A percentile compares a stretch with the other conserved stretches of the same genome.
Evolutionary conservation across 2,797 vertebrate species (phyloP).

Genomic region (Toxotes lorentzi): DNA sequence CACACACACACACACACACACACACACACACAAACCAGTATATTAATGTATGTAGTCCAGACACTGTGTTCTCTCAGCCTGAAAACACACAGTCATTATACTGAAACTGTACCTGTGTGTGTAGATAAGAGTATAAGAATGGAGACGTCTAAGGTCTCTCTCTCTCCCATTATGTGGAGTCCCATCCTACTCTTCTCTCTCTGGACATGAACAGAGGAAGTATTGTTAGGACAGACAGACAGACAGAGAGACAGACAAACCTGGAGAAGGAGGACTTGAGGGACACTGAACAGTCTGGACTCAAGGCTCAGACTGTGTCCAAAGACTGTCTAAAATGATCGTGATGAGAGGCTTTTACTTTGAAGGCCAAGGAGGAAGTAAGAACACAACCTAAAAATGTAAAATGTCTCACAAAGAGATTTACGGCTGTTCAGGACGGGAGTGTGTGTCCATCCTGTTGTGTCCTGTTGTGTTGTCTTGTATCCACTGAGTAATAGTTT

Average conservation of each 20-base stretch:
- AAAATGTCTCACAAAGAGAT: too few relatives aligned
- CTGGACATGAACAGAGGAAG: conserved; percentile 82
- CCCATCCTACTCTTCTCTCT: conserved; percentile 63
- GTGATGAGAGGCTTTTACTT: neutral
- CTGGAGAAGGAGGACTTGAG: too few relatives aligned
- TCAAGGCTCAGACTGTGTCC: too few relatives aligned
- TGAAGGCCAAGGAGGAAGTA: neutral
- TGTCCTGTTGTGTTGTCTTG: neutral
- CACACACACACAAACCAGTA: conserved; percentile 14
- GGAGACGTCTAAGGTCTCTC: conserved; percentile 74
- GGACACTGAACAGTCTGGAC: too few relatives aligned
- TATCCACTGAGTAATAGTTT: neutral
- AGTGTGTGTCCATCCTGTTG: neutral
- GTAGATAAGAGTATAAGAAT: conserved; percentile 62
- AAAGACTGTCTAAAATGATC: too few relatives aligned
- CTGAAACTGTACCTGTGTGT: conserved; percentile 65
- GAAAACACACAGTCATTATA: conserved; percentile 66
- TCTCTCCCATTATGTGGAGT: conserved; percentile 72
- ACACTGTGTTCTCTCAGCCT: conserved; percentile 52
- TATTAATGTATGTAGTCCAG: conserved; percentile 65
- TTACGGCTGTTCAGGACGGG: neutral
- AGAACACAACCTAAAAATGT: too few relatives aligned
- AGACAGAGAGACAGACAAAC: conserved; percentile 72
- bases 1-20: conserved; percentile 29
- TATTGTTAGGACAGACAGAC: conserved; percentile 82